phyloP scores from a whole-genome alignment of 1,140 invertebrate genomes.

The Adoxophyes honmai region DNA sequence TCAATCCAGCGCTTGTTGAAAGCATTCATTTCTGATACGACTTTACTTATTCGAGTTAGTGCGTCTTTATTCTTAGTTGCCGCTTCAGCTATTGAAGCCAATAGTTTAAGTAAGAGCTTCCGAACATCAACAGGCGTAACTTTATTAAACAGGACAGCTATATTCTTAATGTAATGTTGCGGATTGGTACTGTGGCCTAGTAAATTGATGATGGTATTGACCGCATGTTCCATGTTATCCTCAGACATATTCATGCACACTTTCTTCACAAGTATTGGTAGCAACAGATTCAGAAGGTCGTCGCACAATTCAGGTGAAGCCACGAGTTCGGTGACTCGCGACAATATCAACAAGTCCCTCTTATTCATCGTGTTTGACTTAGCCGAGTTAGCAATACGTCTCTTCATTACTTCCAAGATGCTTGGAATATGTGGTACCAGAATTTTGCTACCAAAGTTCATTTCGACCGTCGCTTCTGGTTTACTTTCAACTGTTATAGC shows the following conservation, averaged over 20 bases:
- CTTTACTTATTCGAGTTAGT: slow-evolving; percentile 55
- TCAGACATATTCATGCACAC: slow-evolving; percentile 80
- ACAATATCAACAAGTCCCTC: slow-evolving; percentile 88
- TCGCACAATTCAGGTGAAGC: slow-evolving; percentile 82
- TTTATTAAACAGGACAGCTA: slow-evolving; percentile 82
- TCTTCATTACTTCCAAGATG: slow-evolving; percentile 85
- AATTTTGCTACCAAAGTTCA: slow-evolving; percentile 86
- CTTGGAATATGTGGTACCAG: slow-evolving; percentile 84
- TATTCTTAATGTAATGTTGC: slow-evolving; percentile 80
- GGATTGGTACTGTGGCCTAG: slow-evolving; percentile 82
- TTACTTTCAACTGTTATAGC: slow-evolving; percentile 47
- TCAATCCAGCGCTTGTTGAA: slow-evolving; percentile 92
- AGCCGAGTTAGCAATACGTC: slow-evolving; percentile 78
- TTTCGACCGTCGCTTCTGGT: slow-evolving; percentile 28
- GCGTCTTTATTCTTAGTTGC: slow-evolving; percentile 55
- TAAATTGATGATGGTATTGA: slow-evolving; percentile 84
- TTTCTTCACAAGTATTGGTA: slow-evolving; percentile 86
- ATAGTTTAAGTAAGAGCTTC: slow-evolving; percentile 81
- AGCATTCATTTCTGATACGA: slow-evolving; percentile 88
- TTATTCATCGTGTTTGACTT: slow-evolving; percentile 79
- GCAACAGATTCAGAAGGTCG: slow-evolving; percentile 81
- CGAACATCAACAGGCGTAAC: slow-evolving; percentile 79
- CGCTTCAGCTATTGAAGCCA: slow-evolving; percentile 77
- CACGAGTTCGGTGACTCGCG: slow-evolving; percentile 86
- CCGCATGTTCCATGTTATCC: slow-evolving; percentile 80